Evolutionary conservation across 2,113 vertebrate genomes (phyloP).

Genomic region (Saguinus imperator): DNA sequence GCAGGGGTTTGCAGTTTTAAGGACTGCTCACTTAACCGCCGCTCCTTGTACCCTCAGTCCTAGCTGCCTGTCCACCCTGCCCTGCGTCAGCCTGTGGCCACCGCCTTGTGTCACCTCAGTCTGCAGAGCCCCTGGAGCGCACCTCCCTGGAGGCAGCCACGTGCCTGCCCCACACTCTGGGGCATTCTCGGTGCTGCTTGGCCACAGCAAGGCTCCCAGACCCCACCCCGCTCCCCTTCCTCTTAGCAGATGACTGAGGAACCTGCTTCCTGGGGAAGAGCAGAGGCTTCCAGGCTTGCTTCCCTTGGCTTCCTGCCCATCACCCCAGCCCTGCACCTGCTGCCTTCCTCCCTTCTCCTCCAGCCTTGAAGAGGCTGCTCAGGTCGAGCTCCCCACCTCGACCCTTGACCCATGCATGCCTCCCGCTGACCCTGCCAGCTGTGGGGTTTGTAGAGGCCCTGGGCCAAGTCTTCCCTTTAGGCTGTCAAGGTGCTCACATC

Average conservation of each 20-base stretch:
- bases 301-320: not conserved
- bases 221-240: not conserved
- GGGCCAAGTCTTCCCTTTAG: not conserved
- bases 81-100: not conserved
- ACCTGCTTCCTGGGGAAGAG: not conserved
- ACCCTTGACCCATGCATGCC: not conserved
- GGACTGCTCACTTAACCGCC: not conserved
- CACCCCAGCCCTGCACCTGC: not conserved
- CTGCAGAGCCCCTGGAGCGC: not conserved
- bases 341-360: not conserved
- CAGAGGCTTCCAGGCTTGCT: not conserved
- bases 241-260: not conserved
- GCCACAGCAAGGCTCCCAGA: not conserved
- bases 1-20: not conserved
- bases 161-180: not conserved
- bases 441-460: not conserved
- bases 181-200: not conserved
- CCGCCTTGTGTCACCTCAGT: not conserved
- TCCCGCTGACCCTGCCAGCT: not conserved
- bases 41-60: not conserved
- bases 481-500: not conserved
- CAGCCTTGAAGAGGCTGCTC: not conserved
- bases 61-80: not conserved
- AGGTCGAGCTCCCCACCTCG: accelerated
- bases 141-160: not conserved